These are phyloP conservation scores for Cynaeus angustus DNA, from an alignment of 2,888 invertebrate species.

Conservation along the genomic window DNA sequence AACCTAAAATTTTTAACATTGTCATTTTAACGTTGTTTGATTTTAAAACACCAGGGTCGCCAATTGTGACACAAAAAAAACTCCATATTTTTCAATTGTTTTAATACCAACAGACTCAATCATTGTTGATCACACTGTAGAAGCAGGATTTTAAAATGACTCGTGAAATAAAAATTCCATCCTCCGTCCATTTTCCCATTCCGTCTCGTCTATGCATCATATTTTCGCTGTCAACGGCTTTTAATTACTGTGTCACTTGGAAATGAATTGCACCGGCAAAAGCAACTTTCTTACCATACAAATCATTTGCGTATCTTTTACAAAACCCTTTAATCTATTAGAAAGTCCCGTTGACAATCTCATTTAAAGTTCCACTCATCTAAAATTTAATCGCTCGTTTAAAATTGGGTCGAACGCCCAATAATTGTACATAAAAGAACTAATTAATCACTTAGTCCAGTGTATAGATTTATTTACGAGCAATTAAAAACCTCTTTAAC, in stretches of 20 bases:
- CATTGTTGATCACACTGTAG: no score
- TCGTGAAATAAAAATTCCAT: neutral
- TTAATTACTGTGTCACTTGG: constrained; percentile 25
- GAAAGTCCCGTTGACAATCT: constrained; percentile 10
- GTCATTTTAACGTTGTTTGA: no score
- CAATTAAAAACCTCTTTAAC: constrained; percentile 32
- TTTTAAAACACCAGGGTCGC: no score
- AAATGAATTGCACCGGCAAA: constrained; percentile 16
- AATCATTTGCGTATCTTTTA: constrained; percentile 2
- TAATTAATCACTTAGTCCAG: constrained; percentile 22
- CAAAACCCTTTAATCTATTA: constrained; percentile 10
- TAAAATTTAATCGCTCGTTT: constrained; percentile 9
- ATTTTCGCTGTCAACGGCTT: constrained; percentile 21
- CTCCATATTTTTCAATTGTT: no score
- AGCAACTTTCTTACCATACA: constrained; percentile 7
- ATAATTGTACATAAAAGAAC: constrained; percentile 30
- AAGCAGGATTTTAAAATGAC: neutral
- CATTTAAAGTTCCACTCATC: constrained; percentile 17
- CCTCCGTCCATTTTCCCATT: constrained; percentile 3
- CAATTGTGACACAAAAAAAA: no score
- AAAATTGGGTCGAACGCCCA: constrained; percentile 23
- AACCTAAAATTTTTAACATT: no score
- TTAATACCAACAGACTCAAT: no score
- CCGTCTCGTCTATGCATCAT: neutral
- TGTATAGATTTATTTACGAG: constrained; percentile 35